Conservation (phyloP, 1,140 invertebrate species). For the Drosophila ficusphila region DNA sequence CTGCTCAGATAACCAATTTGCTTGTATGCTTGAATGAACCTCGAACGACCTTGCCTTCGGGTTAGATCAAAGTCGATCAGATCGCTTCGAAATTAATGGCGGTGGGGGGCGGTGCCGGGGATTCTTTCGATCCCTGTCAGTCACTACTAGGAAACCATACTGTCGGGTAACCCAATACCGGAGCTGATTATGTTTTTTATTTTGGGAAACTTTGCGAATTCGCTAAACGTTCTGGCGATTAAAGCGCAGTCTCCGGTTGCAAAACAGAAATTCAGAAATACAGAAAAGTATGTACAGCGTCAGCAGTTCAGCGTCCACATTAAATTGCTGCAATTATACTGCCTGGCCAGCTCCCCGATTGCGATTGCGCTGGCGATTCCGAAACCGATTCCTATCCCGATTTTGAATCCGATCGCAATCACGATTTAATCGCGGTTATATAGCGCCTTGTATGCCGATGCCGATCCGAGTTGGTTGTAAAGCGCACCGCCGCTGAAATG, state of each 20-base stretch:
- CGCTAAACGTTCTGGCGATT: slow-evolving; percentile 29
- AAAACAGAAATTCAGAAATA: too few species aligned
- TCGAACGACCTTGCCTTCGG: slow-evolving; percentile 62
- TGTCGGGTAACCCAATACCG: slow-evolving; percentile 31
- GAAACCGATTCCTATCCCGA: slow-evolving; percentile 26
- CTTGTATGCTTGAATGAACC: slow-evolving; percentile 47
- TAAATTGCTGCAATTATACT: slow-evolving; percentile 43
- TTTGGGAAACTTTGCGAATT: slow-evolving; percentile 29
- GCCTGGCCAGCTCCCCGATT: background rate
- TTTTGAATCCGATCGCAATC: slow-evolving; percentile 26
- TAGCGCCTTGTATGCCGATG: background rate
- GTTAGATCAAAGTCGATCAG: slow-evolving; percentile 61
- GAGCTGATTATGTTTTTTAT: slow-evolving; percentile 9
- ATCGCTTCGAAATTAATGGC: slow-evolving; percentile 29
- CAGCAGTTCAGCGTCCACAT: slow-evolving; percentile 15
- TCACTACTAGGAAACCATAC: slow-evolving; percentile 45
- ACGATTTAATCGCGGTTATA: slow-evolving; percentile 2
- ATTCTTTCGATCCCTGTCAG: too few species aligned
- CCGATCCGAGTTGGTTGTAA: slow-evolving; percentile 52
- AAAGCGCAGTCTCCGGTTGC: slow-evolving; percentile 22
- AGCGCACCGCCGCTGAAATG: slow-evolving; percentile 65
- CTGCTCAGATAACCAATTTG: slow-evolving; percentile 50
- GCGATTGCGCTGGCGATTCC: too few species aligned
- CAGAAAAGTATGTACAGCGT: slow-evolving; percentile 34
- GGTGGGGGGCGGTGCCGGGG: slow-evolving; percentile 15